These are phyloP conservation scores for Zenarchopterus dispar DNA, from an alignment of 2,797 vertebrate species.

Conservation along the genomic window DNA sequence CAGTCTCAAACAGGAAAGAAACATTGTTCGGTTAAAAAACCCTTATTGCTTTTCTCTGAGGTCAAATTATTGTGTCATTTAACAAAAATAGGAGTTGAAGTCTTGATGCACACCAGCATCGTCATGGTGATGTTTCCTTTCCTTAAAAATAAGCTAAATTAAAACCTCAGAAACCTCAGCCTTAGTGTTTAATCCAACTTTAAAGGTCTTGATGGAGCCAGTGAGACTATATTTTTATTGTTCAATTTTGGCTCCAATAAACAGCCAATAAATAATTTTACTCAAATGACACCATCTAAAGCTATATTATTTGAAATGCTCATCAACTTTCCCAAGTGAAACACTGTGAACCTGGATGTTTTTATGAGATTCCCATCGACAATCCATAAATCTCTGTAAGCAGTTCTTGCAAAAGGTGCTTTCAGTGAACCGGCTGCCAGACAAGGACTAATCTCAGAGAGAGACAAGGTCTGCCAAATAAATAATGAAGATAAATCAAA, in stretches of 20 bases:
- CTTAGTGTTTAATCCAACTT: too few species aligned
- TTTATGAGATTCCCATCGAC: neutral
- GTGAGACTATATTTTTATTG: too few species aligned
- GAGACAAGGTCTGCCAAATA: neutral
- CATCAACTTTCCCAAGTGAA: neutral
- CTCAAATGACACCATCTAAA: too few species aligned
- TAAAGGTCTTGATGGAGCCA: too few species aligned
- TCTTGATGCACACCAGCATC: constrained; percentile 8
- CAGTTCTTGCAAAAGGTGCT: too few species aligned
- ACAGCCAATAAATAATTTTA: too few species aligned
- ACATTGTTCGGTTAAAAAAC: constrained; percentile 8
- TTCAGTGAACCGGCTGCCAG: neutral
- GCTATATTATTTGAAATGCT: too few species aligned
- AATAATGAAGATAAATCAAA: neutral
- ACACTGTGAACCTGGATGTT: neutral
- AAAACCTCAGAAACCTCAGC: neutral
- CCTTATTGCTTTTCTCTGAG: constrained; percentile 1
- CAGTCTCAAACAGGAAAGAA: constrained; percentile 7
- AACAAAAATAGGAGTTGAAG: constrained; percentile 1
- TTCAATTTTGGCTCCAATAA: too few species aligned
- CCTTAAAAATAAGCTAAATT: neutral
- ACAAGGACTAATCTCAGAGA: neutral
- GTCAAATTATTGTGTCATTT: neutral
- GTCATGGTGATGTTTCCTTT: neutral
- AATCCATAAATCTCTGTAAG: constrained; percentile 1